These are phyloP conservation scores for Anagrus nilaparvatae DNA, from an alignment of 1,140 invertebrate species.

Conservation along the genomic window DNA sequence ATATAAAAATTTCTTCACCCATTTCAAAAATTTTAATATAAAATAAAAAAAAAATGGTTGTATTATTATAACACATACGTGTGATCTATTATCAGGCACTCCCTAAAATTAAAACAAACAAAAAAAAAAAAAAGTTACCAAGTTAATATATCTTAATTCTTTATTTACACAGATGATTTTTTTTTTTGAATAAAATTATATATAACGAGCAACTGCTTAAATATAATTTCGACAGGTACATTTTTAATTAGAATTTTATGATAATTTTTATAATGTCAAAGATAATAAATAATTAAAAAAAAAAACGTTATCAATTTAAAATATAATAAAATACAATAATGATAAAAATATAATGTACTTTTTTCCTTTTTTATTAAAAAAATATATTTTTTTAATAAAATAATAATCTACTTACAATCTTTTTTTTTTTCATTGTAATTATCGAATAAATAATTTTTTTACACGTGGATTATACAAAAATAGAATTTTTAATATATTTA, in stretches of 20 bases:
- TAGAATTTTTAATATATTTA: too few species aligned
- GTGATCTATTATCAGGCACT: constrained; percentile 9
- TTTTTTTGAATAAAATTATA: constrained; percentile 29
- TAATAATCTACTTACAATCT: too few species aligned
- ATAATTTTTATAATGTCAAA: too few species aligned
- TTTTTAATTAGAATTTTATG: neutral
- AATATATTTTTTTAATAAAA: neutral
- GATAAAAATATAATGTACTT: neutral
- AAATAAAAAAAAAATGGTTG: too few species aligned
- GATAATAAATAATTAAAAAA: constrained; percentile 1
- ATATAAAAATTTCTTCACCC: too few species aligned
- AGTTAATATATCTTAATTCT: neutral
- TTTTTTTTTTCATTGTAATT: too few species aligned
- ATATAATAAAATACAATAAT: neutral
- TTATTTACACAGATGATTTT: constrained; percentile 33
- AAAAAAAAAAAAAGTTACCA: too few species aligned
- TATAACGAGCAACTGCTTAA: constrained; percentile 30
- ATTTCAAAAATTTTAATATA: too few species aligned
- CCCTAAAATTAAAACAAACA: constrained; percentile 19
- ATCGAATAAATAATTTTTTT: too few species aligned
- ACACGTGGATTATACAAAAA: too few species aligned
- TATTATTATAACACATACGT: constrained; percentile 4
- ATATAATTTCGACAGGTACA: constrained; percentile 15
- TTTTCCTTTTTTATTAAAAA: neutral
- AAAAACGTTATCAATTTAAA: neutral